phyloP scores from a whole-genome alignment of 1,140 invertebrate genomes.

The Cotesia typhae region DNA sequence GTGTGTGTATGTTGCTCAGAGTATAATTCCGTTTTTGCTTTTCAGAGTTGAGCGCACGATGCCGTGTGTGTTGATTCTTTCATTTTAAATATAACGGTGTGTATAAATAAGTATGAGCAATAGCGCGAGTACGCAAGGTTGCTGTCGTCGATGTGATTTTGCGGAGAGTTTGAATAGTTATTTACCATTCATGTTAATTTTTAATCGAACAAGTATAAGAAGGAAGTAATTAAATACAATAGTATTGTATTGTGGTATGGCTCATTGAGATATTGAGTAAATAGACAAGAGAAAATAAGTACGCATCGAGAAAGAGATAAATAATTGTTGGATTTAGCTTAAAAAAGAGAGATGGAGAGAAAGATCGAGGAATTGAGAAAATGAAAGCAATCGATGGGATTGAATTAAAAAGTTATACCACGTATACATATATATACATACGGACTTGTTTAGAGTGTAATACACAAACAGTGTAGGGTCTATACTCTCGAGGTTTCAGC shows the following conservation, averaged over 20 bases:
- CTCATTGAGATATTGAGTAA: background rate
- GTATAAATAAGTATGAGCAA: slow-evolving; percentile 68
- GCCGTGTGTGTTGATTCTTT: slow-evolving; percentile 54
- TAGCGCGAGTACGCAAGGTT: slow-evolving; percentile 63
- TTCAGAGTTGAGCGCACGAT: slow-evolving; percentile 23
- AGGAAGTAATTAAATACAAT: background rate
- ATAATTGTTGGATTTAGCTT: background rate
- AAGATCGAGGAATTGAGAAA: slow-evolving; percentile 18
- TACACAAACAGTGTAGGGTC: too few species aligned
- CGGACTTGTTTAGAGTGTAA: too few species aligned
- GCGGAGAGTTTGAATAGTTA: slow-evolving; percentile 44
- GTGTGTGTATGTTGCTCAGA: background rate
- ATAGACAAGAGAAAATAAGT: background rate
- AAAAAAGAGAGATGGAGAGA: background rate
- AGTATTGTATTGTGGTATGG: background rate
- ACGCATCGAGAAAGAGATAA: background rate
- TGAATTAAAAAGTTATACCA: background rate
- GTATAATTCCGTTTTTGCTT: slow-evolving; percentile 20
- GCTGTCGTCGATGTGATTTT: slow-evolving; percentile 51
- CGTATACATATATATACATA: too few species aligned
- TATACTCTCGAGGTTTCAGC: too few species aligned
- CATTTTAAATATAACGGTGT: slow-evolving; percentile 67
- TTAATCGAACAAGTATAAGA: background rate
- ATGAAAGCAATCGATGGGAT: slow-evolving; percentile 25
- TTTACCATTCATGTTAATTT: slow-evolving; percentile 7